These are phyloP conservation scores for Idaea aversata DNA, from an alignment of 2,888 invertebrate species.

Conservation along the genomic window DNA sequence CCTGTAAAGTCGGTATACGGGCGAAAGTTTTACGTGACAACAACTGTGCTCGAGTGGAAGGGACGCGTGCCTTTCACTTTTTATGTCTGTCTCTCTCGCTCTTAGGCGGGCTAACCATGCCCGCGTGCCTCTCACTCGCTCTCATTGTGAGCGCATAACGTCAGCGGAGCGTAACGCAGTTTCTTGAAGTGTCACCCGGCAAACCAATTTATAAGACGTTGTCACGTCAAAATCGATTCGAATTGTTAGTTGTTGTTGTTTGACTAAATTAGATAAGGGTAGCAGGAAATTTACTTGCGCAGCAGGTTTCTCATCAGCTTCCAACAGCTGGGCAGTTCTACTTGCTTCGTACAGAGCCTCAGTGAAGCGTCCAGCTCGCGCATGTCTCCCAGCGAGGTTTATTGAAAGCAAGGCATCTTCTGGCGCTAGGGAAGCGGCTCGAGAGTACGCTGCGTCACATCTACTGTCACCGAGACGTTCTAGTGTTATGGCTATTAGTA, in stretches of 20 bases:
- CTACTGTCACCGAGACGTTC: slow-evolving; percentile 63
- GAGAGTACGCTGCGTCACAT: slow-evolving; percentile 61
- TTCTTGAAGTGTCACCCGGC: no score
- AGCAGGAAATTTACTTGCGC: slow-evolving; percentile 44
- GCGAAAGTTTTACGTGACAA: no score
- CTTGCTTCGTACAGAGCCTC: slow-evolving; percentile 51
- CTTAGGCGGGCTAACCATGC: no score
- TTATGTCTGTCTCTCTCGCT: no score
- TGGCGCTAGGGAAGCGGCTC: slow-evolving; percentile 53
- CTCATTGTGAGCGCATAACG: no score
- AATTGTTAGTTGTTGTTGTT: background rate
- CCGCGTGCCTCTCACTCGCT: no score
- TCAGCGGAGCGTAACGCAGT: no score
- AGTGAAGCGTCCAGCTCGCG: slow-evolving; percentile 47
- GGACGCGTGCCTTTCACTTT: no score
- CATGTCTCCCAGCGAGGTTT: slow-evolving; percentile 62
- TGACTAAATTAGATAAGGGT: background rate
- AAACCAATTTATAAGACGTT: no score
- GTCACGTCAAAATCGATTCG: no score
- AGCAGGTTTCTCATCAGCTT: slow-evolving; percentile 46
- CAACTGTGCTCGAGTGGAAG: no score
- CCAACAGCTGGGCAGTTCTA: slow-evolving; percentile 43
- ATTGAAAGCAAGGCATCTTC: slow-evolving; percentile 58
- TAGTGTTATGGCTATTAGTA: slow-evolving; percentile 63
- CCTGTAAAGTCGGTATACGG: no score